A percentile compares a stretch with the other conserved stretches of the same genome.
phyloP scores from a whole-genome alignment of 2,888 invertebrate genomes.

The Amblyjoppa fuscipennis region DNA sequence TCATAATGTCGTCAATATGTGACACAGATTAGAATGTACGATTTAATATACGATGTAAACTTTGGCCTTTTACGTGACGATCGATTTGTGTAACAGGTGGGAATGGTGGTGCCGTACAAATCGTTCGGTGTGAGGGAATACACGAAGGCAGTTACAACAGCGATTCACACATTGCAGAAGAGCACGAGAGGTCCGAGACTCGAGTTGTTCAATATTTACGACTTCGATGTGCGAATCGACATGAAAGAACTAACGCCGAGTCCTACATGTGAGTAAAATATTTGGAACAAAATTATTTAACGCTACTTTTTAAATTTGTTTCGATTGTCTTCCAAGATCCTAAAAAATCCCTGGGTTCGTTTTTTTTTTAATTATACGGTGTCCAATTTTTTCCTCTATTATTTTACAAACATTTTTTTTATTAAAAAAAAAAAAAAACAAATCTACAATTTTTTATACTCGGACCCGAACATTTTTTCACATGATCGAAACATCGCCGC shows the following conservation, averaged over 20 bases:
- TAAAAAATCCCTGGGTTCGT: too few species aligned
- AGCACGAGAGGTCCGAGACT: constrained; percentile 86
- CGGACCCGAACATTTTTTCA: too few species aligned
- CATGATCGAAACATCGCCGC: too few species aligned
- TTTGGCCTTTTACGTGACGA: constrained; percentile 11
- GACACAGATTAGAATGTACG: background rate
- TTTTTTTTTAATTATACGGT: too few species aligned
- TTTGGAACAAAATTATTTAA: background rate
- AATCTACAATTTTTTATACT: too few species aligned
- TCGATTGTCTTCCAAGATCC: too few species aligned
- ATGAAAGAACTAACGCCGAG: constrained; percentile 92
- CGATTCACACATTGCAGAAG: constrained; percentile 89
- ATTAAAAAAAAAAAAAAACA: too few species aligned
- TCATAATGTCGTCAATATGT: background rate
- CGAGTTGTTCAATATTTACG: constrained; percentile 90
- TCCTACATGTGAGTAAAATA: constrained; percentile 89
- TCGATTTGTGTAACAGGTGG: constrained; percentile 86
- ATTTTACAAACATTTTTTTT: too few species aligned
- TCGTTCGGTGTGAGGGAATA: constrained; percentile 91
- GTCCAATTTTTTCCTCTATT: too few species aligned
- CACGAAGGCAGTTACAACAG: constrained; percentile 89
- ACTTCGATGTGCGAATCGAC: constrained; percentile 89
- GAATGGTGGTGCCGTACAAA: constrained; percentile 92
- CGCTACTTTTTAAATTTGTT: background rate
- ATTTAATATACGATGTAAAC: background rate